Conservation (phyloP, 2,888 invertebrate genomes). For the Caenorhabditis panamensis region DNA sequence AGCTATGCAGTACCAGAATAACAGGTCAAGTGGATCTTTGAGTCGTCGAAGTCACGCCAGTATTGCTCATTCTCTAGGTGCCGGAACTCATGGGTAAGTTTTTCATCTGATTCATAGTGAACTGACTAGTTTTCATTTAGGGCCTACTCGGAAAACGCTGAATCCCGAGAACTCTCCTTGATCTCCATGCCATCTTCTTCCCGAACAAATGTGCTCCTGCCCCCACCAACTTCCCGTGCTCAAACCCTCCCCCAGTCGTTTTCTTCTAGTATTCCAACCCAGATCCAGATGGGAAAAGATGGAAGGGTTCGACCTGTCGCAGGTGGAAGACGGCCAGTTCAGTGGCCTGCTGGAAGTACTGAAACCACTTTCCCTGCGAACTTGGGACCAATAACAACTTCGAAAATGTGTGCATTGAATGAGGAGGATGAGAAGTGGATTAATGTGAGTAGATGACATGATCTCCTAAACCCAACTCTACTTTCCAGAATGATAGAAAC, state of each 20-base stretch:
- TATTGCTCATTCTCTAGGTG: constrained; percentile 44
- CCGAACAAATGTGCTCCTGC: constrained; percentile 26
- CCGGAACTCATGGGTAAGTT: constrained; percentile 44
- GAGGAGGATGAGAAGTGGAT: constrained; percentile 65
- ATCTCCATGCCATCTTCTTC: constrained; percentile 56
- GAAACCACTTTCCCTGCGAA: constrained; percentile 69
- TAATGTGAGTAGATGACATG: constrained; percentile 16
- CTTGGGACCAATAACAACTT: constrained; percentile 67
- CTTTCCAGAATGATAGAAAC: constrained; percentile 72
- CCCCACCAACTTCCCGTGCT: constrained; percentile 6
- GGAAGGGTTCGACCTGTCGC: constrained; percentile 73
- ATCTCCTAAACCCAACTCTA: not conserved
- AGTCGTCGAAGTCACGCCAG: constrained; percentile 62
- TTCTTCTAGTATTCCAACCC: constrained; percentile 32
- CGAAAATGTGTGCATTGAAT: constrained; percentile 65
- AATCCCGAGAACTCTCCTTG: constrained; percentile 58
- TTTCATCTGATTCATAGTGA: not conserved
- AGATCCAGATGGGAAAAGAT: constrained; percentile 71
- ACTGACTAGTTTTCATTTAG: too few relatives aligned
- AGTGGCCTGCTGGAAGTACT: constrained; percentile 65
- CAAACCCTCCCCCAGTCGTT: constrained; percentile 47
- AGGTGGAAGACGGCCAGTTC: constrained; percentile 55
- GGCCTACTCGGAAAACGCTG: constrained; percentile 34
- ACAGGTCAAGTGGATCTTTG: constrained; percentile 60
- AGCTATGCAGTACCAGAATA: constrained; percentile 69